Evolutionary conservation across 2,888 invertebrate genomes (phyloP), one percentile per base, ranked within the genome.

Genomic region (Microplitis manilae): DNA sequence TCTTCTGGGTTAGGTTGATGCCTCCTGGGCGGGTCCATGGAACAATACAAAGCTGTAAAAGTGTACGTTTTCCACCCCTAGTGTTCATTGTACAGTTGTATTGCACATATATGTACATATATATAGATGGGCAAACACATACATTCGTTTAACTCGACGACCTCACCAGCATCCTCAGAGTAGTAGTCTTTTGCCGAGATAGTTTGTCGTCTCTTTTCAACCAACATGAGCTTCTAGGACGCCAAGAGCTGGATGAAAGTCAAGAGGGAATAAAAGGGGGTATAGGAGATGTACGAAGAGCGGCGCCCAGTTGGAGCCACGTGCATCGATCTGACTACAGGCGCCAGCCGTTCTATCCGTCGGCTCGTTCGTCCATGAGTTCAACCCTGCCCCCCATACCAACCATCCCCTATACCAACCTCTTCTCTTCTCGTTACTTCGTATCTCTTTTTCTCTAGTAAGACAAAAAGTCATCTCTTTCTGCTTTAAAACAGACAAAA

Each of bases 301-400:
- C 89, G 89, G 89, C 89, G 89, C 89, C 89, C 88, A 88, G 87
- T 87, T 89, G 89, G 89, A 89, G 89, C 89, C 89, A 88, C 86
- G 88, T 89, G 89, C 89, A 89, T 89, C 89, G 89, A 89, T 89
- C 89, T 89, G 89, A 89, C 85, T 85, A 88, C 85, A 89, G 89
- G 89, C 89, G 89, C 89, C 89, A 89, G 89, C 86, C 88, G 85
- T 88, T 89, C 89, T 89, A 89, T 89, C 87, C 87, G 89, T 89
- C 88, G 89, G 87, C 88, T 88, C 88, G 87, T 87, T 88, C 88
- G 87, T 88, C 89, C 87, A 88, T 89, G 88, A 88, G 88, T 88
- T 89, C 89, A 88, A 88, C 88, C 87, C 89, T 89, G 86, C 86
- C 86, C 85, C 84, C 82, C 80, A 76, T 68, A 20, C 74, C 73